Base-by-base conservation (phyloP, 2,113 vertebrate genomes). In the Epinephelus fuscoguttatus region DNA sequence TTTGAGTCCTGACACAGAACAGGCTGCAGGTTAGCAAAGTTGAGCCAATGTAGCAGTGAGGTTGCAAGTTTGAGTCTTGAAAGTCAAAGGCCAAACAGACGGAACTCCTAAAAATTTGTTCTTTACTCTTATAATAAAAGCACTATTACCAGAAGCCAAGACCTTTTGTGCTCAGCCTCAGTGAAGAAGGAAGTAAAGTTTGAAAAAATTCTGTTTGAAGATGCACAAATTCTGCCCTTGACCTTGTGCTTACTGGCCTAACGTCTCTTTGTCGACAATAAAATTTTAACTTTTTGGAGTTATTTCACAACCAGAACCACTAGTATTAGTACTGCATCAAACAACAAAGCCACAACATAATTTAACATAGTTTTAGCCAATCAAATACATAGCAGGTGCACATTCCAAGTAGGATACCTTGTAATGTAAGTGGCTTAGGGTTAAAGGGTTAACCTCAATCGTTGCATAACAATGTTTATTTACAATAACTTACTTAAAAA, bases 21-120 rank as follows among this genome's bases (percentile, higher is more conserved):
- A 40, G 50, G 59, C 57, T 3, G 52, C 56, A 49, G 73, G 78
- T 81, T 78, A 62, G 64, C 73, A 19, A 21, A 75, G 66, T n/a
- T 15, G 42, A 84, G 62, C 9, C 50, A 19, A n/a, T 23, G 50
- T 17, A 40, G 27, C 10, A 4, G 42, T 7, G 50, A 74, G 27
- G 21, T 45, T 33, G 14, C 30, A 52, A 47, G 63, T 74, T 59
- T 14, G 23, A 64, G 11, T 72, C 27, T 33, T 63, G 17, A 40
- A n/a, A 67, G 21, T 25, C 19, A 74, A 47, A 77, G 64, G 74
- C n/a, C 63, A 49, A 70, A 81, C 18, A 12, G 33, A 67, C 14
- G 53, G 37, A 49, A 75, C 23, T 25, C 37, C 21, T 61, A 40
- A 55, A 40, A 62, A 47, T 73, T 30, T 75, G 4, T 21, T 68